A percentile compares a stretch with the other conserved stretches of the same genome.
Conservation (phyloP, 2,113 vertebrate species). For the Sclerurus mexicanus region DNA sequence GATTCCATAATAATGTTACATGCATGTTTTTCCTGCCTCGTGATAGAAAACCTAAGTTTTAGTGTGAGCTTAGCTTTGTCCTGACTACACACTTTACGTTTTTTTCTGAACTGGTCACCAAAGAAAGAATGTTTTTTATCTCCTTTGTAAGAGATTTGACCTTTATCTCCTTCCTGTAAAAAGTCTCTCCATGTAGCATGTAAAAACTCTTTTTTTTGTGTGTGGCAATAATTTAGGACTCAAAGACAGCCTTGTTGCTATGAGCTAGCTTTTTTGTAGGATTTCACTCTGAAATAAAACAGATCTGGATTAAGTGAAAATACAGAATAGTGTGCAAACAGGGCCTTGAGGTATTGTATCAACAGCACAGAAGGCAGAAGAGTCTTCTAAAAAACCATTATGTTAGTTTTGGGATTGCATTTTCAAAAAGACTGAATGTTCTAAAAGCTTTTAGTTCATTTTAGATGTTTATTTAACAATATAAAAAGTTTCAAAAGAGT, state of each 20-base stretch:
- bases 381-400: neutral
- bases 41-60: neutral
- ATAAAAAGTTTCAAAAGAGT: neutral
- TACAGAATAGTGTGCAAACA: neutral
- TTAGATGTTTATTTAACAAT: neutral
- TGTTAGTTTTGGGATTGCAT: neutral
- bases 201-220: neutral
- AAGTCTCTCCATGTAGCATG: neutral
- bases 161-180: neutral
- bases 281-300: neutral
- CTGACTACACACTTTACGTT: neutral
- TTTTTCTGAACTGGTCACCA: neutral
- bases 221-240: neutral
- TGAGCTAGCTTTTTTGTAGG: neutral
- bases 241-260: neutral
- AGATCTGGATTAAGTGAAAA: neutral
- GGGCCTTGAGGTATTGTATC: neutral
- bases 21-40: neutral
- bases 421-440: neutral
- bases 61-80: neutral
- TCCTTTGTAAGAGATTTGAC: neutral
- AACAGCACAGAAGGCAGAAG: neutral
- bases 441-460: neutral
- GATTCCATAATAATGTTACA: neutral
- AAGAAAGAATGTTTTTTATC: neutral